Conservation (phyloP, 2,113 vertebrate genomes). For the Ciconia boyciana region DNA sequence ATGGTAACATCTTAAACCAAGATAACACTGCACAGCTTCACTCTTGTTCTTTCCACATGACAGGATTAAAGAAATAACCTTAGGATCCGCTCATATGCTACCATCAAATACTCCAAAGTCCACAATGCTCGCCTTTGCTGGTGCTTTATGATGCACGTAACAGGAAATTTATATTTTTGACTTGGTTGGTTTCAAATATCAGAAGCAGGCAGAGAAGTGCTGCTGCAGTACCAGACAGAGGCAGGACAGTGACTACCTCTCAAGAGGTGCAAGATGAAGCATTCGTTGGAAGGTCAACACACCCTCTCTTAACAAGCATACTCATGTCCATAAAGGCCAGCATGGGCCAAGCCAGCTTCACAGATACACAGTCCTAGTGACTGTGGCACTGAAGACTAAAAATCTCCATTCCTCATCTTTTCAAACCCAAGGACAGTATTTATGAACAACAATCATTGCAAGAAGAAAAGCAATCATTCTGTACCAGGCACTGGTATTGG, state of each 20-base stretch:
- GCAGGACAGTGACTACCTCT: background rate
- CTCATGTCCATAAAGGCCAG: background rate
- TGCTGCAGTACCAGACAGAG: background rate
- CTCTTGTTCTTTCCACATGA: background rate
- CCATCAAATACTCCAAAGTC: background rate
- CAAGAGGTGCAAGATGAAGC: background rate
- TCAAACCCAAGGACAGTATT: background rate
- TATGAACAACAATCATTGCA: background rate
- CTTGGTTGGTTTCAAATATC: background rate
- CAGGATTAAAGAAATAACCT: background rate
- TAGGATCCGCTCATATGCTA: background rate
- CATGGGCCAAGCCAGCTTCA: accelerated
- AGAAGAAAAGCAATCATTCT: background rate
- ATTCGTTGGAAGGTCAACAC: accelerated
- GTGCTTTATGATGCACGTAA: background rate
- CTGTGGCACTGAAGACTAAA: background rate
- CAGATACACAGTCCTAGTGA: background rate
- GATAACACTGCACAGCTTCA: background rate
- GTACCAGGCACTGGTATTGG: background rate
- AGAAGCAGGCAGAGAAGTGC: background rate
- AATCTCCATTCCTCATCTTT: background rate
- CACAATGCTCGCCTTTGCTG: background rate
- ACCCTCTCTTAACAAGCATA: background rate
- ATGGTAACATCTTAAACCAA: background rate
- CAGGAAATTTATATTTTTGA: background rate